Evolutionary conservation across 2,113 vertebrate species (phyloP).

Genomic region (Heterochromis multidens): DNA sequence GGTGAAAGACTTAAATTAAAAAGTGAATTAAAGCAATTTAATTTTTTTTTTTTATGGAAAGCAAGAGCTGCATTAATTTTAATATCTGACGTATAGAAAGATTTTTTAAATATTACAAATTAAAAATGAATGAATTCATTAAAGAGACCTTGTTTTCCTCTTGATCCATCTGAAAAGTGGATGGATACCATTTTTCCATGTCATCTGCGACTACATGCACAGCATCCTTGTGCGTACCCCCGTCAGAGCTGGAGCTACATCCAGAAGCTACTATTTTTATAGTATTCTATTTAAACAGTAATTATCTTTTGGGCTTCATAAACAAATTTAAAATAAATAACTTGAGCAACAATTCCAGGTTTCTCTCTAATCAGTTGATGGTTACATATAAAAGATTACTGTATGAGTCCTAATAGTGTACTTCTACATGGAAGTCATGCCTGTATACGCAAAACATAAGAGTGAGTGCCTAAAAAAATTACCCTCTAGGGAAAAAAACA

Average conservation of each 20-base stretch:
- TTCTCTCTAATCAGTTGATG: too few relatives aligned
- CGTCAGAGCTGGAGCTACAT: too few relatives aligned
- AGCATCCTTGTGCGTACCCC: neutral
- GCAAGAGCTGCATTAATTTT: neutral
- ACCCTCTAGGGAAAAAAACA: too few relatives aligned
- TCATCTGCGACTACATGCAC: neutral
- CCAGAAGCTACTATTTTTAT: neutral
- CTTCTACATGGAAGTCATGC: neutral
- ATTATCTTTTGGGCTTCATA: neutral
- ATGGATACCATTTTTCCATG: neutral
- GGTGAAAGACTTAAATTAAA: too few relatives aligned
- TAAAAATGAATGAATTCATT: neutral
- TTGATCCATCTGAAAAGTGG: neutral
- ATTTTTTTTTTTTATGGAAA: neutral
- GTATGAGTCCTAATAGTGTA: neutral
- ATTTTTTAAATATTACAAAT: neutral
- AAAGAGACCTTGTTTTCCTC: neutral
- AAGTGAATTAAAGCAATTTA: too few relatives aligned
- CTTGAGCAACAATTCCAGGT: neutral
- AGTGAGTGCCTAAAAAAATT: neutral
- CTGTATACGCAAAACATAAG: neutral
- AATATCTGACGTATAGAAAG: neutral
- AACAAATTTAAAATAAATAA: neutral
- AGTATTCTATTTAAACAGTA: neutral
- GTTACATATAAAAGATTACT: neutral